phyloP scores from a whole-genome alignment of 1,140 invertebrate species.

The Piezodorus guildinii region DNA sequence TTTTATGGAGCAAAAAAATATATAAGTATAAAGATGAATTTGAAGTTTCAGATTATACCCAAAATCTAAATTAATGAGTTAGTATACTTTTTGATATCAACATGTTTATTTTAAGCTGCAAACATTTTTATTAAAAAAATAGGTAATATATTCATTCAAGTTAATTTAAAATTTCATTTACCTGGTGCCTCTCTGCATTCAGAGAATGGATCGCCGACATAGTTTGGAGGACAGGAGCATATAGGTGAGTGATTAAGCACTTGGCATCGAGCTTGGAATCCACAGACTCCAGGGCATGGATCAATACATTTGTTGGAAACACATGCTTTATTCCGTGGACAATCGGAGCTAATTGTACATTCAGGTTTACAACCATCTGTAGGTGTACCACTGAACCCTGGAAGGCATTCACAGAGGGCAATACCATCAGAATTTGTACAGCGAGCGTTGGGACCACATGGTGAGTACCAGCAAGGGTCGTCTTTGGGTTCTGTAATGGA shows the following conservation, averaged over 20 bases:
- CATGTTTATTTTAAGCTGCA: no score
- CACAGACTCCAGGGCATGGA: conserved; percentile 59
- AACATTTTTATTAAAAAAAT: no score
- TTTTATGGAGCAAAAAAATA: no score
- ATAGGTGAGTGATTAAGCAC: conserved; percentile 69
- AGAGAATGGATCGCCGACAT: conserved; percentile 63
- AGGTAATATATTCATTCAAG: no score
- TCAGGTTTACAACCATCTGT: conserved; percentile 54
- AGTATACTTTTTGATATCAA: no score
- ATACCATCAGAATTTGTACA: conserved; percentile 46
- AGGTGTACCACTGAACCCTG: conserved; percentile 47
- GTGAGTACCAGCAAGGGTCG: conserved; percentile 56
- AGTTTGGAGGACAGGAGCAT: conserved; percentile 57
- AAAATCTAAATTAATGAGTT: no score
- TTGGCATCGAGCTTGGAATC: conserved; percentile 50
- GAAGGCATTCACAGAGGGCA: conserved; percentile 61
- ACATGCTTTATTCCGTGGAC: conserved; percentile 57
- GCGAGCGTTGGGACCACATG: conserved; percentile 59
- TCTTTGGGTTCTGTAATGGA: neutral
- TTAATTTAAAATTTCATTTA: conserved; percentile 24
- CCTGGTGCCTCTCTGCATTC: conserved; percentile 46
- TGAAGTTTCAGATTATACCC: no score
- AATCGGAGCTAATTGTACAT: conserved; percentile 63
- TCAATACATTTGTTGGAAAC: conserved; percentile 58
- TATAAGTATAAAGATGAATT: no score